Base-by-base conservation (phyloP, 2,888 invertebrate species). In the Horisme vitalbata region DNA sequence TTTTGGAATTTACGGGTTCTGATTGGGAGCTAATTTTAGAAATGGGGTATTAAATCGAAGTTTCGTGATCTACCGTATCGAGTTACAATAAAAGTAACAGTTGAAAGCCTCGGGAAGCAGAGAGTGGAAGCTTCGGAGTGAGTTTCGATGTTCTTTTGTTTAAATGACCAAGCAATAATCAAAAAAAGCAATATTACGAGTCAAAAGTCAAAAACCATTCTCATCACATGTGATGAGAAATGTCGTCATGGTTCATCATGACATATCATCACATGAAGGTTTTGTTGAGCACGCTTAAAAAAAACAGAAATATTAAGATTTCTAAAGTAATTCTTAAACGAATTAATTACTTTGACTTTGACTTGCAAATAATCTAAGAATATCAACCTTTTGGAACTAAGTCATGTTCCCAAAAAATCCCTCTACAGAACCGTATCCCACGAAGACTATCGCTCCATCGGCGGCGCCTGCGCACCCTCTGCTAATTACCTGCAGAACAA, bases 401-500 rank as follows among this genome's bases (percentile, higher is more conserved):
- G 1, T 10, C 12, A 5, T 13, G 28, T 8, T 15, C 13, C 18
- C 10, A 2, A 37, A 24, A n/a, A 10, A 34, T 33, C 23, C 4
- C 37, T 38, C 45, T 27, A 9, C 14, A 14, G 33, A 28, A 18
- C 14, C 18, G 20, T 35, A 26, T 39, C 39, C 30, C 44, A 27
- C 32, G 36, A 23, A 5, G 30, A 26, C n/a, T 41, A 47, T 47
- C 46, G 12, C 8, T 11, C 4, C 10, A 43, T 52, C 51, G 49
- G 8, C 59, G 63, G 63, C 68, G 74, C 68, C 64, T 68, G 64
- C 61, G 62, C 63, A 51, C 49, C 45, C 57, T 57, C 62, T 52
- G 59, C 72, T 73, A 73, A 73, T 73, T 72, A 72, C 68, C 57
- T 27, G 50, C 46, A 41, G 51, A 51, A 54, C 47, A 43, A 30